Percentiles rank a stretch among this genome's conserved stretches.
phyloP scores from a whole-genome alignment of 2,113 vertebrate genomes.

The Hoplias malabaricus region DNA sequence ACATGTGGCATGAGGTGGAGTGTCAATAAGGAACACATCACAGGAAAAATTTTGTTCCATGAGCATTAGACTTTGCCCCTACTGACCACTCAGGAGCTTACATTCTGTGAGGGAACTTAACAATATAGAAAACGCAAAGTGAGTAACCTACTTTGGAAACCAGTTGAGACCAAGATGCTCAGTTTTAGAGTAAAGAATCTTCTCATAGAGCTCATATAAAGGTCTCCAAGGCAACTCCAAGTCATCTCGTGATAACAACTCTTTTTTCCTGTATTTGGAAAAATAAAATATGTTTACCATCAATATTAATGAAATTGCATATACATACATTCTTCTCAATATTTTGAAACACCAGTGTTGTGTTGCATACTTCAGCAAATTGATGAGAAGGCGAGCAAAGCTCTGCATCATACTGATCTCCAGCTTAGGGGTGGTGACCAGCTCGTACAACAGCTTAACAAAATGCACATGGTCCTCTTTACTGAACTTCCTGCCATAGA shows the following conservation, averaged over 20 bases:
- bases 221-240: conserved; percentile 94
- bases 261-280: conserved; percentile 78
- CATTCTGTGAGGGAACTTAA: neutral
- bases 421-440: conserved; percentile 90
- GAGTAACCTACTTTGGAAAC: conserved; percentile 90
- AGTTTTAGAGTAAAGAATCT: conserved; percentile 91
- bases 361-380: conserved; percentile 83
- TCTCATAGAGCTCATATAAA: conserved; percentile 88
- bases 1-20: conserved; percentile 12
- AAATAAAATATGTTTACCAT: neutral
- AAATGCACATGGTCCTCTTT: conserved; percentile 95
- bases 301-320: neutral
- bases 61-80: neutral
- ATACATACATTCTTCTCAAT: neutral
- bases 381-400: conserved; percentile 90
- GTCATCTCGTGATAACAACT: conserved; percentile 91
- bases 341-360: neutral
- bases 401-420: conserved; percentile 95
- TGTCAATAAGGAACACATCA: neutral
- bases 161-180: conserved; percentile 96
- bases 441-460: conserved; percentile 89
- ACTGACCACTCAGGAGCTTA: neutral
- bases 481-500: conserved; percentile 92
- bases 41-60: neutral
- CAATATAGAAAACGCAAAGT: neutral